Percentiles rank a stretch among this genome's conserved stretches.
Conservation (phyloP, 2,888 invertebrate genomes). For the Drosophila villosipedis region DNA sequence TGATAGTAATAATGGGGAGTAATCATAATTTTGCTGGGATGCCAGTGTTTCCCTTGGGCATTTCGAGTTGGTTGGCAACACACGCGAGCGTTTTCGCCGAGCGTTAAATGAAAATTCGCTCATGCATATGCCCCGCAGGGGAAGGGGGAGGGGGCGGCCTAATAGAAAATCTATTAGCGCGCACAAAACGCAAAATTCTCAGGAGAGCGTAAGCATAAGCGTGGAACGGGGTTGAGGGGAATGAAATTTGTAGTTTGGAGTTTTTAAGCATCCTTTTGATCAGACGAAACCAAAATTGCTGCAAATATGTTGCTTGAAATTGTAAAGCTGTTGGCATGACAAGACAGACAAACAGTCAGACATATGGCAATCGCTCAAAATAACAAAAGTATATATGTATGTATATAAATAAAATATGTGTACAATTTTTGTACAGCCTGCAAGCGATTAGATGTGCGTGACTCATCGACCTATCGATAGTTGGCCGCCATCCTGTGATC, state of each 20-base stretch:
- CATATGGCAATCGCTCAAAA: conserved; percentile 8
- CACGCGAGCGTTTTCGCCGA: conserved; percentile 14
- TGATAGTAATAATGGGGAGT: conserved; percentile 29
- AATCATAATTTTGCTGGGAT: conserved; percentile 68
- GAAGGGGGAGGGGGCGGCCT: conserved; percentile 18
- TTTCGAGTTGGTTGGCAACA: conserved; percentile 24
- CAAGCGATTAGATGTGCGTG: too few species aligned
- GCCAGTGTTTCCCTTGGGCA: conserved; percentile 58
- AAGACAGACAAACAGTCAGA: conserved; percentile 32
- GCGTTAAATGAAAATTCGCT: conserved; percentile 76
- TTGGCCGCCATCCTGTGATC: neutral
- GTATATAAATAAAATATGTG: neutral
- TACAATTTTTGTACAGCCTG: neutral
- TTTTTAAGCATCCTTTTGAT: conserved; percentile 57
- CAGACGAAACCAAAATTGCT: conserved; percentile 26
- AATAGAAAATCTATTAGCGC: conserved; percentile 79
- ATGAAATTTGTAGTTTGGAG: neutral
- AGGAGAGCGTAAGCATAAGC: conserved; percentile 29
- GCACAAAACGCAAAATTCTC: conserved; percentile 54
- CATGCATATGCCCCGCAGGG: conserved; percentile 60
- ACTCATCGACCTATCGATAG: neutral
- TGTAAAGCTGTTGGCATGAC: conserved; percentile 70
- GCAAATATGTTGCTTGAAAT: conserved; percentile 38
- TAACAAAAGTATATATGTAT: neutral
- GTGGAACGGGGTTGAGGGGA: neutral